Conservation (phyloP, 2,888 invertebrate species). For the Xanthorhoe designata region DNA sequence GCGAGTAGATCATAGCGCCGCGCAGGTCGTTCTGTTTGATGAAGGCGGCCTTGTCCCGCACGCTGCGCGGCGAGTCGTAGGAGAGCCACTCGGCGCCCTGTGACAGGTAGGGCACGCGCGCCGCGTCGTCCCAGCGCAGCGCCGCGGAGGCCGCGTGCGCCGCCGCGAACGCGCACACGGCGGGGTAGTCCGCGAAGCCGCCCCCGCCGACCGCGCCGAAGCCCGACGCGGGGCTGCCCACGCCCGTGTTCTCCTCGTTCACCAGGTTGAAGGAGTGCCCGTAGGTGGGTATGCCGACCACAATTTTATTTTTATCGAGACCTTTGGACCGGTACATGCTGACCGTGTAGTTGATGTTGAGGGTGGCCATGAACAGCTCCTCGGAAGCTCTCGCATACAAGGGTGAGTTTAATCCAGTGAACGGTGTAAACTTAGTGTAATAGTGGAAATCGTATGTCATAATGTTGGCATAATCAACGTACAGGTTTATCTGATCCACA, state of each 20-base stretch:
- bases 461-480: constrained; percentile 94
- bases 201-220: constrained; percentile 88
- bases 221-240: constrained; percentile 90
- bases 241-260: constrained; percentile 87
- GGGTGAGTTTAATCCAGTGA: constrained; percentile 94
- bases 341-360: constrained; percentile 93
- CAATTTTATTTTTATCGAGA: constrained; percentile 90
- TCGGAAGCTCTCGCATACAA: constrained; percentile 87
- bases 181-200: constrained; percentile 90
- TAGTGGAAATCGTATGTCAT: constrained; percentile 97
- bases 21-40: constrained; percentile 87
- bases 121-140: constrained; percentile 19
- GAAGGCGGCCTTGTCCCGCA: constrained; percentile 89
- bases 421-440: constrained; percentile 90
- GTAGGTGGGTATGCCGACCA: constrained; percentile 95
- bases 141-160: constrained; percentile 87
- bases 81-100: constrained; percentile 92
- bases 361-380: constrained; percentile 87
- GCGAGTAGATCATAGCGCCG: constrained; percentile 93
- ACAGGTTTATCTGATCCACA: constrained; percentile 91
- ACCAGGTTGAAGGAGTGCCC: constrained; percentile 91
- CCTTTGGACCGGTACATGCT: constrained; percentile 92
- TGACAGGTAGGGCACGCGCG: constrained; percentile 91
- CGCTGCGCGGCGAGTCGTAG: constrained; percentile 90
- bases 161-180: constrained; percentile 88